Evolutionary conservation across 1,140 invertebrate species (phyloP).

Genomic region (Conopomorpha cramerella): DNA sequence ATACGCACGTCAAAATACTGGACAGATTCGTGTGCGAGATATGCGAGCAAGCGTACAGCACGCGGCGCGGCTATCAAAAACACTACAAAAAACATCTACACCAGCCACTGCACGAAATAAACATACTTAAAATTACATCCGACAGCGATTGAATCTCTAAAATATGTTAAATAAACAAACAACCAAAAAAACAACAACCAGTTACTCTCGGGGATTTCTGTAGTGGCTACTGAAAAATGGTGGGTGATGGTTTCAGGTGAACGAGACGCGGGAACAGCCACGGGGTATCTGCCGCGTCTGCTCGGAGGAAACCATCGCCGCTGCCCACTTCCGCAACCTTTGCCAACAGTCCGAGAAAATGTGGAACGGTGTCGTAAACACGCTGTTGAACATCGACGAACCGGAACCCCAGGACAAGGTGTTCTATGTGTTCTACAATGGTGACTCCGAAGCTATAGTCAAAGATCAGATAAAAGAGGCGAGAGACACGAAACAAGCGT

Average conservation of each 20-base stretch:
- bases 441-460: constrained; percentile 8
- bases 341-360: constrained; percentile 15
- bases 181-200: too few relatives aligned
- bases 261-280: constrained; percentile 19
- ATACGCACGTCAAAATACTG: constrained; percentile 11
- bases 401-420: constrained; percentile 14
- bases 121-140: too few relatives aligned
- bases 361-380: constrained; percentile 14
- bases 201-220: too few relatives aligned
- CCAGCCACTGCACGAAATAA: too few relatives aligned
- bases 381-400: constrained; percentile 8
- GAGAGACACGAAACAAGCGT: constrained; percentile 5
- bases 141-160: too few relatives aligned
- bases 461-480: constrained; percentile 12
- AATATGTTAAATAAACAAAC: too few relatives aligned
- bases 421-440: constrained; percentile 19
- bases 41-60: constrained; percentile 14
- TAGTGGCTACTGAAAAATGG: too few relatives aligned
- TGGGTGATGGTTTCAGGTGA: constrained; percentile 48
- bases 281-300: constrained; percentile 23
- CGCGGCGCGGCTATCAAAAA: constrained; percentile 13
- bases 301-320: constrained; percentile 15
- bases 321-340: constrained; percentile 18
- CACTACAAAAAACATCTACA: constrained; percentile 10
- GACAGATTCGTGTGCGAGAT: constrained; percentile 14